These are phyloP conservation scores for Datnioides undecimradiatus DNA, from an alignment of 2,113 vertebrate genomes.

Conservation along the genomic window DNA sequence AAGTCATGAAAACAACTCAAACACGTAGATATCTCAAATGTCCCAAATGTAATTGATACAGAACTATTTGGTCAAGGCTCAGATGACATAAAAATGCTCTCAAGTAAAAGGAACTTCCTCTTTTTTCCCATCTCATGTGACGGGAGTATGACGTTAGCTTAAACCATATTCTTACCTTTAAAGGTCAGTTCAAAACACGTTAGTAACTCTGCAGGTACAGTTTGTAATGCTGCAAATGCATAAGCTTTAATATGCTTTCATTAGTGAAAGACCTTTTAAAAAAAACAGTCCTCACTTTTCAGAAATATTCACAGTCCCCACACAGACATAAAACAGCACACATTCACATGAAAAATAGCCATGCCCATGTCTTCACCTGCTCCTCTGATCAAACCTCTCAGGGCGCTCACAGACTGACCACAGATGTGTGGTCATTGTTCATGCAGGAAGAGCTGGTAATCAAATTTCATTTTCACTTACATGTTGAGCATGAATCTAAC, in stretches of 20 bases:
- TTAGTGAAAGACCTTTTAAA: too few species aligned
- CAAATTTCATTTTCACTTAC: background rate
- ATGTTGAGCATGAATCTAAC: background rate
- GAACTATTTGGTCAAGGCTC: background rate
- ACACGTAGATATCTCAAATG: background rate
- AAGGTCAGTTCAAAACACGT: too few species aligned
- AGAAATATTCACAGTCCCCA: background rate
- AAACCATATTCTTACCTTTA: too few species aligned
- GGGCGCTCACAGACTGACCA: constrained; percentile 18
- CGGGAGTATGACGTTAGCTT: too few species aligned
- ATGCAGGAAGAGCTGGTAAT: background rate
- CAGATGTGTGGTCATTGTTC: background rate
- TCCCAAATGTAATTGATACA: background rate
- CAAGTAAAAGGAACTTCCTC: too few species aligned
- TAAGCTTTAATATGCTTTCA: too few species aligned
- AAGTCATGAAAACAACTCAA: background rate
- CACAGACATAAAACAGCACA: background rate
- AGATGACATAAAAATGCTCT: background rate
- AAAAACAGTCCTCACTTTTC: background rate
- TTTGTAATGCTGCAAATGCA: too few species aligned
- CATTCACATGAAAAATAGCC: constrained; percentile 6
- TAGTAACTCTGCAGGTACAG: too few species aligned
- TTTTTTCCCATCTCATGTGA: background rate
- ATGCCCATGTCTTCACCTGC: background rate
- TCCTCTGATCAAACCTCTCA: background rate